Conservation (phyloP, 2,888 invertebrate genomes). For the Lamellibrachia columna region DNA sequence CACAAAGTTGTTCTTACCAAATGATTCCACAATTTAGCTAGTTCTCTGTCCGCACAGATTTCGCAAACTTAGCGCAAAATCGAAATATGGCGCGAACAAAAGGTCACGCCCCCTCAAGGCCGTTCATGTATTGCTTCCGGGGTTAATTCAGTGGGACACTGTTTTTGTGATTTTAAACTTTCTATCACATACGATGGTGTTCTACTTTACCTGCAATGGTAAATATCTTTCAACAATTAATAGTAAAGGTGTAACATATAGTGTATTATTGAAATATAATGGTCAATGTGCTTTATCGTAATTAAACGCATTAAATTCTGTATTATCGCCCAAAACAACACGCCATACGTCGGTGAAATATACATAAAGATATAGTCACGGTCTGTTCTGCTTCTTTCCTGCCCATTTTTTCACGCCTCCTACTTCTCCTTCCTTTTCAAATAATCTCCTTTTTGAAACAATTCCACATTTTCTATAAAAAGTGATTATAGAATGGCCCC, state of each 20-base stretch:
- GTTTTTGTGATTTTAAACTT: background rate
- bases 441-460: too few relatives aligned
- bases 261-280: background rate
- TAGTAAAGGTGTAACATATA: background rate
- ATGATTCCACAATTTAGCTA: background rate
- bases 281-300: background rate
- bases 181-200: constrained; percentile 32
- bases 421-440: too few relatives aligned
- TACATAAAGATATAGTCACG: too few relatives aligned
- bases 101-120: background rate
- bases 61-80: background rate
- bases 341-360: background rate
- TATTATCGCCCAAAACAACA: background rate
- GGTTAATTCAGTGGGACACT: background rate
- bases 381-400: too few relatives aligned
- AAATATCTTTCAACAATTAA: constrained; percentile 21
- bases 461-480: too few relatives aligned
- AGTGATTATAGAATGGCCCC: too few relatives aligned
- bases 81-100: background rate
- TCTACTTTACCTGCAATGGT: constrained; percentile 39
- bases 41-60: background rate
- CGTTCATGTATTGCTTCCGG: background rate
- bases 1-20: background rate
- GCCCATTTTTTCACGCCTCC: too few relatives aligned
- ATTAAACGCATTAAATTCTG: background rate